Evolutionary conservation across 2,888 invertebrate species (phyloP).

Genomic region (Stenchaetothrips biformis): DNA sequence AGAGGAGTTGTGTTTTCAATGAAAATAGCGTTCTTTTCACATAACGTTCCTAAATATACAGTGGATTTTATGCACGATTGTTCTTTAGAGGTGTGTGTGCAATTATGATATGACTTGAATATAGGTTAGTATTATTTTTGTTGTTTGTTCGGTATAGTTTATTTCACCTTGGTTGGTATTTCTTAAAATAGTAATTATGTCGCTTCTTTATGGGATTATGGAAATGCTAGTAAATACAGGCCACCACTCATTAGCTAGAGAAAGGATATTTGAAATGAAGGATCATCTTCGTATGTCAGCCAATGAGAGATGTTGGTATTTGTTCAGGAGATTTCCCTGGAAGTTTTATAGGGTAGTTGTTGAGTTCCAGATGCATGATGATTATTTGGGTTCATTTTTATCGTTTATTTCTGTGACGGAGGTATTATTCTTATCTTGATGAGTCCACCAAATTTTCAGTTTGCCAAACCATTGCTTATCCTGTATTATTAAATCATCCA

Average conservation of each 20-base stretch:
- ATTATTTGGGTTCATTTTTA: not conserved
- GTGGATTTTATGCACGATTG: constrained; percentile 31
- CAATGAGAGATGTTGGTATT: not conserved
- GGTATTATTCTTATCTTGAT: not conserved
- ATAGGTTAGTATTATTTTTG: not conserved
- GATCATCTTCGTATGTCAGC: not conserved
- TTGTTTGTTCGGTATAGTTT: constrained; percentile 2
- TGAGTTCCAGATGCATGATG: not conserved
- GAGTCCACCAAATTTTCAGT: not conserved
- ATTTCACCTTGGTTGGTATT: not conserved
- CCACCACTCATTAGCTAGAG: not conserved
- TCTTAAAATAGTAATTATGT: not conserved
- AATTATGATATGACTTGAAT: constrained; percentile 28
- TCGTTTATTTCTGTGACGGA: too few relatives aligned
- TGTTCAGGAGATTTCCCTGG: not conserved
- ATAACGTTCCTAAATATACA: constrained; percentile 28
- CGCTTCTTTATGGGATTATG: not conserved
- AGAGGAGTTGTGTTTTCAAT: constrained; percentile 32
- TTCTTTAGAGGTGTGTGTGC: constrained; percentile 26
- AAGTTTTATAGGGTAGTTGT: not conserved
- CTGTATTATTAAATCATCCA: constrained; percentile 32
- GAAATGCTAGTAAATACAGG: not conserved
- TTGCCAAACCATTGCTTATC: not conserved
- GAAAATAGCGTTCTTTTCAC: constrained; percentile 32
- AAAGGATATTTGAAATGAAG: not conserved